These are phyloP conservation scores for Tangara arthus DNA, from an alignment of 2,797 vertebrate genomes.

Conservation along the genomic window DNA sequence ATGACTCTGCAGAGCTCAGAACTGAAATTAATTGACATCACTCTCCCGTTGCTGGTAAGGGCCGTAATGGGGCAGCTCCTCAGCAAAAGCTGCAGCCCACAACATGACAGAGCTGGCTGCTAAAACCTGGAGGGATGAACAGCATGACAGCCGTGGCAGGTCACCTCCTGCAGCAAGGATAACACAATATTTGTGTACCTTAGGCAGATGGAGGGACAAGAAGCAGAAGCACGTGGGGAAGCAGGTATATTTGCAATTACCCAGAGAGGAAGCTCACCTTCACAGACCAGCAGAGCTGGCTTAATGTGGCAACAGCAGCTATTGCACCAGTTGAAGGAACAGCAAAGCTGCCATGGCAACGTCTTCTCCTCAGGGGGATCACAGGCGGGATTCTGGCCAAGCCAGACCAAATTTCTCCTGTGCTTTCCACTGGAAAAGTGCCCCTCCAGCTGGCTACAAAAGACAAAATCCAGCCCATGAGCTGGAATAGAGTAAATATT, in stretches of 20 bases:
- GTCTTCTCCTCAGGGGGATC: not conserved
- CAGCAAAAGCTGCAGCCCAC: not conserved
- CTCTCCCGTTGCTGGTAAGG: not conserved
- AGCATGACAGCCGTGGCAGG: not conserved
- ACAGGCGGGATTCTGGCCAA: not conserved
- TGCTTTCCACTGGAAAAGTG: not conserved
- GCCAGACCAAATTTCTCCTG: slow-evolving; percentile 7
- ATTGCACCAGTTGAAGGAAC: slow-evolving; percentile 7
- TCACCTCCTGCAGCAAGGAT: not conserved
- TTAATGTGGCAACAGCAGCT: slow-evolving; percentile 10
- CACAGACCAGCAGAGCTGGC: slow-evolving; percentile 40
- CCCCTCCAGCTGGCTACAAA: slow-evolving; percentile 13
- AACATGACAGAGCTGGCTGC: not conserved
- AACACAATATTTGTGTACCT: not conserved
- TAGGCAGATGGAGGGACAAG: not conserved
- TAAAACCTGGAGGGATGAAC: not conserved
- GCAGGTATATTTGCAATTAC: not conserved
- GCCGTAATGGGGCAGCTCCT: not conserved
- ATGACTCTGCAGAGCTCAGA: not conserved
- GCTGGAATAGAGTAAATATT: slow-evolving; percentile 11
- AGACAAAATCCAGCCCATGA: slow-evolving; percentile 5
- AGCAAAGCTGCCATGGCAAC: slow-evolving; percentile 35
- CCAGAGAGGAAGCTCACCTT: not conserved
- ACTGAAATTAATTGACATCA: not conserved
- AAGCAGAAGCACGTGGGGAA: not conserved